A percentile compares a stretch with the other conserved stretches of the same genome.
phyloP scores from a whole-genome alignment of 2,888 invertebrate genomes.

The Lochmaea capreae region DNA sequence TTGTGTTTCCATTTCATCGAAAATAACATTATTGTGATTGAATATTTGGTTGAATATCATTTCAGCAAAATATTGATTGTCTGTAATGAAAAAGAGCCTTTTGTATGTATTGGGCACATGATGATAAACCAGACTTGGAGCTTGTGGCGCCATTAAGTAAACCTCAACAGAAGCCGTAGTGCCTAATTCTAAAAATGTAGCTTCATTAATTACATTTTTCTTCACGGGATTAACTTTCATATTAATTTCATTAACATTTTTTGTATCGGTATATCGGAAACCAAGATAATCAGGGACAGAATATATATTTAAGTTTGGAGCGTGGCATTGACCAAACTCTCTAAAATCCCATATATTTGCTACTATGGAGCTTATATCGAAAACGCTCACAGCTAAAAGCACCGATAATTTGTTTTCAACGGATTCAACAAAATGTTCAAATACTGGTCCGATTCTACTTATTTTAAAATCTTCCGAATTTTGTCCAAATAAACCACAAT shows the following conservation, averaged over 20 bases:
- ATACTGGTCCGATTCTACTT: conserved; percentile 27
- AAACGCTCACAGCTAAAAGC: conserved; percentile 48
- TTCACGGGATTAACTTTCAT: conserved; percentile 23
- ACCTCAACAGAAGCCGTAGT: conserved; percentile 52
- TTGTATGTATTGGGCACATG: conserved; percentile 49
- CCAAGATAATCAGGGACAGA: conserved; percentile 26
- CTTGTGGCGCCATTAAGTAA: conserved; percentile 52
- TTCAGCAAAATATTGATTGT: conserved; percentile 39
- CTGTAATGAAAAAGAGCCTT: conserved; percentile 49
- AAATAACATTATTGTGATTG: conserved; percentile 45
- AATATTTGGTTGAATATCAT: conserved; percentile 41
- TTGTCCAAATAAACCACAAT: conserved; percentile 37
- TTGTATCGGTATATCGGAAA: conserved; percentile 12
- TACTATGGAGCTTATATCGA: conserved; percentile 51
- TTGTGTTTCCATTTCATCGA: conserved; percentile 18
- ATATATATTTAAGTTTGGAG: conserved; percentile 70
- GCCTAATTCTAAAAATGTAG: conserved; percentile 42
- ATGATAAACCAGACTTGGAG: conserved; percentile 45
- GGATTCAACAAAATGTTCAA: conserved; percentile 17
- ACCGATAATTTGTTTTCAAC: conserved; percentile 15
- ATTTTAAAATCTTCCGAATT: conserved; percentile 32
- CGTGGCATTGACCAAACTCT: conserved; percentile 78
- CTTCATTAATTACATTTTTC: conserved; percentile 31
- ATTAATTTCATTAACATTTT: conserved; percentile 46
- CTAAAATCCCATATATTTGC: conserved; percentile 62